A percentile compares a stretch with the other conserved stretches of the same genome.
phyloP scores from a whole-genome alignment of 2,797 vertebrate genomes.

The Crypturellus tataupa region DNA sequence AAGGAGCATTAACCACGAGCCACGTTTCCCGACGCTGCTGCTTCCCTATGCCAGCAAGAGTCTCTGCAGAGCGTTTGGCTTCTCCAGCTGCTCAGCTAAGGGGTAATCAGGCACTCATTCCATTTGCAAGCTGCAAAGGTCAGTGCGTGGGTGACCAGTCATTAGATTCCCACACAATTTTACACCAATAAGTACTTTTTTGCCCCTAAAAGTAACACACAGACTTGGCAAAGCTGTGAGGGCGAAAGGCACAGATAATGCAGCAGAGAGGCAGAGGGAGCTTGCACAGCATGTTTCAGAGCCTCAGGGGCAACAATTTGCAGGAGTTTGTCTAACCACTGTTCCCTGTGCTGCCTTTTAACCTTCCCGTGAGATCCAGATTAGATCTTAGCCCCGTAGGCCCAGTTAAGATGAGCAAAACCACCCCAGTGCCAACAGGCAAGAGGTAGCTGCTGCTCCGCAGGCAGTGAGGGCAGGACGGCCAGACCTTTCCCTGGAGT shows the following conservation, averaged over 20 bases:
- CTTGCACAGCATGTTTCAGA: not conserved
- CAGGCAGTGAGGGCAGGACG: not conserved
- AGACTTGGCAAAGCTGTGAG: not conserved
- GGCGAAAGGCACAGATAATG: not conserved
- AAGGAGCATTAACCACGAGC: not conserved
- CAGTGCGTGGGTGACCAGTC: not conserved
- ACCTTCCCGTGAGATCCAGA: not conserved
- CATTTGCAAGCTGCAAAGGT: not conserved
- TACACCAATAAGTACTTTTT: too few species aligned
- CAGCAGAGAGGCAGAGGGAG: slow-evolving; percentile 55
- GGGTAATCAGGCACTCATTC: fast-evolving
- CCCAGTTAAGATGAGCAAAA: not conserved
- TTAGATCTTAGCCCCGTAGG: not conserved
- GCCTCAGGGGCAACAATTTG: fast-evolving
- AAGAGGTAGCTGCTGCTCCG: fast-evolving
- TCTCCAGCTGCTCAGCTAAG: not conserved
- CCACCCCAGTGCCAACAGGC: fast-evolving
- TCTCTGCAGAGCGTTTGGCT: not conserved
- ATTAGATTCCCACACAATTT: fast-evolving
- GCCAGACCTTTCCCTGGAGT: fast-evolving
- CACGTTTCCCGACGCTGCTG: not conserved
- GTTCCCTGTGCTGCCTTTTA: fast-evolving
- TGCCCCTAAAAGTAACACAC: not conserved
- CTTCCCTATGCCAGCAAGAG: not conserved
- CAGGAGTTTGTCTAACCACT: not conserved